These are phyloP conservation scores for Tympanuchus pallidicinctus DNA, from an alignment of 2,113 vertebrate genomes.

Conservation along the genomic window DNA sequence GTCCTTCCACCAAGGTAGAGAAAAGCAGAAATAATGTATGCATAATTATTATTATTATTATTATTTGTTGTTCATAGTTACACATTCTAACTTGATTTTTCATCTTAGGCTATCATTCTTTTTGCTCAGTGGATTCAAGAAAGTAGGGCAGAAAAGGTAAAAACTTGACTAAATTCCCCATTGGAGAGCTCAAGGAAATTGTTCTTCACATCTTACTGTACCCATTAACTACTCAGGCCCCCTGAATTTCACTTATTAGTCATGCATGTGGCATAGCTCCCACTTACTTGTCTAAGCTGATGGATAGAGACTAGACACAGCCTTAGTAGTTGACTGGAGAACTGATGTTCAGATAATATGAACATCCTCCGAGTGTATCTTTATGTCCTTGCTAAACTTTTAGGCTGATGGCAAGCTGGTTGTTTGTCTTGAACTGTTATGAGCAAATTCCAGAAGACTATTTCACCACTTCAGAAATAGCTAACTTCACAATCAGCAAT, in stretches of 20 bases:
- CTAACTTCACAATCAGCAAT: constrained; percentile 10
- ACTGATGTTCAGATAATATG: not conserved
- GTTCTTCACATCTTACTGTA: not conserved
- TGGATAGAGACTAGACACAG: not conserved
- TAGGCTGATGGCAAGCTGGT: not conserved
- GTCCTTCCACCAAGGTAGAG: not conserved
- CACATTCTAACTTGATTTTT: not conserved
- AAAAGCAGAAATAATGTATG: not conserved
- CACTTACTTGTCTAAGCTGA: not conserved
- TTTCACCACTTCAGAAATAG: not conserved
- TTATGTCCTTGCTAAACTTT: constrained; percentile 8
- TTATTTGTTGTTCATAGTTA: not conserved
- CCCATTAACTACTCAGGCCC: not conserved
- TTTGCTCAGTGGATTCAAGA: not conserved
- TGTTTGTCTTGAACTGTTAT: not conserved
- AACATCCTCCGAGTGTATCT: not conserved
- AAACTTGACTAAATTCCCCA: not conserved
- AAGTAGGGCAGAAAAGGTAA: not conserved
- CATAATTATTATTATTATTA: not conserved
- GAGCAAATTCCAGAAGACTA: not conserved
- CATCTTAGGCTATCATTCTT: not conserved
- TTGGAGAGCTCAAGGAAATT: not conserved
- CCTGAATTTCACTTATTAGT: not conserved
- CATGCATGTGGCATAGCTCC: not conserved
- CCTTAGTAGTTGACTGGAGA: not conserved